phyloP scores from a whole-genome alignment of 2,888 invertebrate species.

The Sisyra terminalis region DNA sequence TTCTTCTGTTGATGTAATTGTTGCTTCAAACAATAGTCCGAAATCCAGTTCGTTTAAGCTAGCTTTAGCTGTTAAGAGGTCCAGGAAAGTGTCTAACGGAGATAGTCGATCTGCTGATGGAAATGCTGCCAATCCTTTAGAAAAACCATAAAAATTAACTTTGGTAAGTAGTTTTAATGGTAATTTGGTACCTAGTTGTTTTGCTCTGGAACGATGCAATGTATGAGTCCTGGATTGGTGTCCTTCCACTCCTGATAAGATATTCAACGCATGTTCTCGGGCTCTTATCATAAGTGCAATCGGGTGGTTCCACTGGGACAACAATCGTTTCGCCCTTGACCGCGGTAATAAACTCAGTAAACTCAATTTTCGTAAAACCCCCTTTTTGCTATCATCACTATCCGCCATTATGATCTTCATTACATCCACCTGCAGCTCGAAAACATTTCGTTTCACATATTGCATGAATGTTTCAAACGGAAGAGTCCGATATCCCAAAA shows the following conservation, averaged over 20 bases:
- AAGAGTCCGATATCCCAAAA: conserved; percentile 64
- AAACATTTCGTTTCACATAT: conserved; percentile 67
- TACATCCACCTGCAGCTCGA: conserved; percentile 75
- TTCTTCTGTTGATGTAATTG: conserved; percentile 44
- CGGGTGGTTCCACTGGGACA: conserved; percentile 64
- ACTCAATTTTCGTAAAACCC: conserved; percentile 53
- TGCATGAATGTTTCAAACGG: conserved; percentile 66
- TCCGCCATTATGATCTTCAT: conserved; percentile 66
- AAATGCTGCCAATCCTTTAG: conserved; percentile 52
- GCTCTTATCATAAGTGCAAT: conserved; percentile 62
- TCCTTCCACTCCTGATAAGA: conserved; percentile 53
- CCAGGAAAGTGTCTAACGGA: conserved; percentile 70
- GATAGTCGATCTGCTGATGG: conserved; percentile 56
- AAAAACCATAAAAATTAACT: too few species aligned
- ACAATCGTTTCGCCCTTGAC: conserved; percentile 57
- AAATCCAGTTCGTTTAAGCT: conserved; percentile 74
- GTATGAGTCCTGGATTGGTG: conserved; percentile 20
- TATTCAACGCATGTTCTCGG: conserved; percentile 63
- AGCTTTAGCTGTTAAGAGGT: conserved; percentile 72
- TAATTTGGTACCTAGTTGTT: conserved; percentile 13
- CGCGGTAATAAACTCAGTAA: conserved; percentile 57
- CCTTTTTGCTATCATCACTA: conserved; percentile 31
- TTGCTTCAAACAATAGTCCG: conserved; percentile 71
- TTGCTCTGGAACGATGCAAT: conserved; percentile 16
- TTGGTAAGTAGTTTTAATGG: background rate